A percentile compares a stretch with the other conserved stretches of the same genome.
These are phyloP conservation scores for Marisa cornuarietis DNA, from an alignment of 1,140 invertebrate species.

Conservation along the genomic window DNA sequence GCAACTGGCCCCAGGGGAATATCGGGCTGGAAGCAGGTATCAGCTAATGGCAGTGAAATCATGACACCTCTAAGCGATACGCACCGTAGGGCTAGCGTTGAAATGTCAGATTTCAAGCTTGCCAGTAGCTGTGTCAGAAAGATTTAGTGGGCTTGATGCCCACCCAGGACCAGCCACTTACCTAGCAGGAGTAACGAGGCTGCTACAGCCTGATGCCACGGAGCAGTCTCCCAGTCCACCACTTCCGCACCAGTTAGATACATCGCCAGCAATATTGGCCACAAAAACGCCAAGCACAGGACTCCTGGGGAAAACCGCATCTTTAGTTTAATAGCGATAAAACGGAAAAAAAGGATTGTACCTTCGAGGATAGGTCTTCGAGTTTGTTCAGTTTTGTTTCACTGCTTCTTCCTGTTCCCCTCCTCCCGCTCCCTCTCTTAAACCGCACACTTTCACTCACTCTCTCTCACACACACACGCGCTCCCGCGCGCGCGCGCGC, in stretches of 20 bases:
- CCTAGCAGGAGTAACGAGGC: conserved; percentile 16
- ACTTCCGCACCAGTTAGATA: conserved; percentile 23
- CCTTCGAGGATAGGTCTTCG: neutral
- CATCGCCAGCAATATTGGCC: conserved; percentile 29
- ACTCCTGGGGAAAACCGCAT: conserved; percentile 12
- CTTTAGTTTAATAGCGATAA: neutral
- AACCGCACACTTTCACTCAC: too few relatives aligned
- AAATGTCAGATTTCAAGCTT: too few relatives aligned
- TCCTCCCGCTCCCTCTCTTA: neutral
- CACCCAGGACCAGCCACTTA: neutral
- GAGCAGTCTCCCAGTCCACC: conserved; percentile 9
- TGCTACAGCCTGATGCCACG: conserved; percentile 19
- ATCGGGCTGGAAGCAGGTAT: too few relatives aligned
- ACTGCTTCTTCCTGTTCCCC: neutral
- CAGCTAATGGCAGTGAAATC: too few relatives aligned
- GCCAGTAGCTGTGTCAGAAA: too few relatives aligned
- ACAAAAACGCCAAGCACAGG: conserved; percentile 18
- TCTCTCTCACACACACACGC: too few relatives aligned
- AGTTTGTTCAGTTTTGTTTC: too few relatives aligned
- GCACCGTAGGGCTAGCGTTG: too few relatives aligned
- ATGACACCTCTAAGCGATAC: too few relatives aligned
- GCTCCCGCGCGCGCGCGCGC: too few relatives aligned
- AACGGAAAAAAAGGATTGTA: neutral
- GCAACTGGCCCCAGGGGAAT: too few relatives aligned
- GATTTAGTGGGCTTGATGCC: too few relatives aligned